Conservation (phyloP, 1,140 invertebrate genomes). For the Oreohelix idahoensis region DNA sequence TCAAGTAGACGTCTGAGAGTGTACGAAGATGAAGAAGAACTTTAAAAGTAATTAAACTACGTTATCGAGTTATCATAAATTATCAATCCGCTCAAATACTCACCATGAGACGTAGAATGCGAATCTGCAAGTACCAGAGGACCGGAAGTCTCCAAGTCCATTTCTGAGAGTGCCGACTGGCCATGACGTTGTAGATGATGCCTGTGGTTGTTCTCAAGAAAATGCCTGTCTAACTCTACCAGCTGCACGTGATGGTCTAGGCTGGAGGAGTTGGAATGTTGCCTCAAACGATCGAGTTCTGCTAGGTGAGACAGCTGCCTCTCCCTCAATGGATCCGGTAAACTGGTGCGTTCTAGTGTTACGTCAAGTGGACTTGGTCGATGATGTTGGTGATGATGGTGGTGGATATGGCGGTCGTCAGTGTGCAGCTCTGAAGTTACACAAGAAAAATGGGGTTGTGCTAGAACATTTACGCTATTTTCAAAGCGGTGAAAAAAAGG, state of each 20-base stretch:
- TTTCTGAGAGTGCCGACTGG: background rate
- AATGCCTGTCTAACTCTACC: background rate
- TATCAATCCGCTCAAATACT: no score
- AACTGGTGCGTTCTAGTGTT: background rate
- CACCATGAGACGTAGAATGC: background rate
- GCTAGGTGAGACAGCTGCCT: conserved; percentile 16
- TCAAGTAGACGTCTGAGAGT: no score
- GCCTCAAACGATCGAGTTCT: background rate
- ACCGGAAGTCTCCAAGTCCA: background rate
- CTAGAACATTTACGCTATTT: no score
- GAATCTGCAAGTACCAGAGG: background rate
- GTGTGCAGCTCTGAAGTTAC: conserved; percentile 25
- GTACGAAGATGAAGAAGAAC: no score
- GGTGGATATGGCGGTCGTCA: conserved; percentile 34
- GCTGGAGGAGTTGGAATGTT: background rate
- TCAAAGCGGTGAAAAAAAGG: no score
- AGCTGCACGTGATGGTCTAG: conserved; percentile 4
- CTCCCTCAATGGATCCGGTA: conserved; percentile 26
- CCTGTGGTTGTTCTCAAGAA: background rate
- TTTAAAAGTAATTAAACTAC: background rate
- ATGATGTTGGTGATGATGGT: conserved; percentile 30
- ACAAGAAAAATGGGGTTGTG: background rate
- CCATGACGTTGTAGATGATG: background rate
- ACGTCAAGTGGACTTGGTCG: background rate
- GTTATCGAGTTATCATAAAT: no score